A percentile compares a stretch with the other conserved stretches of the same genome.
phyloP scores from a whole-genome alignment of 1,140 invertebrate species.

The Spodoptera frugiperda region DNA sequence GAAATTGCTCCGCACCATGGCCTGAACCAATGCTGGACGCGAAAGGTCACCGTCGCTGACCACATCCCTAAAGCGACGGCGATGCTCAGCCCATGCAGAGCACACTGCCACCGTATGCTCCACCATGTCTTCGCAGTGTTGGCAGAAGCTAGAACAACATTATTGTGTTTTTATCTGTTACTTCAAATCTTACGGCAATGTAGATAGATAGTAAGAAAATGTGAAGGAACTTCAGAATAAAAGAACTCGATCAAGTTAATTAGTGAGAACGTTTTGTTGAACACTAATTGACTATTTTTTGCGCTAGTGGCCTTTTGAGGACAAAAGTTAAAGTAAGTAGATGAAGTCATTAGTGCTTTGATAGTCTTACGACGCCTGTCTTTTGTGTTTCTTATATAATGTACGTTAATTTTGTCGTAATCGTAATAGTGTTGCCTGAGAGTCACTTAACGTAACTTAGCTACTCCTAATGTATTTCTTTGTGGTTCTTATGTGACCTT shows the following conservation, averaged over 20 bases:
- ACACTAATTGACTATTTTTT: constrained; percentile 78
- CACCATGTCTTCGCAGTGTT: too few relatives aligned
- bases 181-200: not conserved
- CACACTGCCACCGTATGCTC: too few relatives aligned
- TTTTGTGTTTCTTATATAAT: constrained; percentile 50
- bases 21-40: too few relatives aligned
- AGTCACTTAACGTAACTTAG: constrained; percentile 4
- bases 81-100: too few relatives aligned
- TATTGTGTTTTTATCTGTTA: constrained; percentile 11
- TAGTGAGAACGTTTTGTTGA: constrained; percentile 73
- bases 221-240: constrained; percentile 68
- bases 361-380: constrained; percentile 50
- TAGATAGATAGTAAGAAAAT: constrained; percentile 45
- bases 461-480: too few relatives aligned
- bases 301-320: constrained; percentile 61
- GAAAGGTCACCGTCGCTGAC: too few relatives aligned
- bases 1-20: too few relatives aligned
- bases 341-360: constrained; percentile 64
- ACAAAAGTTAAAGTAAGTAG: constrained; percentile 74
- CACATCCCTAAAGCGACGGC: too few relatives aligned
- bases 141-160: too few relatives aligned
- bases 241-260: constrained; percentile 78
- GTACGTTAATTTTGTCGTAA: constrained; percentile 43
- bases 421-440: constrained; percentile 22
- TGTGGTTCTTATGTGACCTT: too few relatives aligned